A percentile compares a stretch with the other conserved stretches of the same genome.
Conservation (phyloP, 2,797 vertebrate genomes). For the Galagoides demidoff region DNA sequence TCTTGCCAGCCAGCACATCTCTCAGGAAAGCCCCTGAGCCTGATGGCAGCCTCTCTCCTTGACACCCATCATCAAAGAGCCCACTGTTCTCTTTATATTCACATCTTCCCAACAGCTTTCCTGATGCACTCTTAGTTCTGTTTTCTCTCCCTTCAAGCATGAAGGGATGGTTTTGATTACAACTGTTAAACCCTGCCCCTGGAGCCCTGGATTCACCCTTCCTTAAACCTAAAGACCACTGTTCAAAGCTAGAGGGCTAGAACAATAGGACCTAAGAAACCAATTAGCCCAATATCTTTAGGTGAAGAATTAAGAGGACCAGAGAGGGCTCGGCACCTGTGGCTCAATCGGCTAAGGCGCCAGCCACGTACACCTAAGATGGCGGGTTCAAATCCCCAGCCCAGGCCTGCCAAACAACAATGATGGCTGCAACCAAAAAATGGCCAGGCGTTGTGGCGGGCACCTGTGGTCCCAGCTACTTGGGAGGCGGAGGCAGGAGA, state of each 20-base stretch:
- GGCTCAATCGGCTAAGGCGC: too few species aligned
- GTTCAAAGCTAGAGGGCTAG: not conserved
- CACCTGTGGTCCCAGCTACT: too few species aligned
- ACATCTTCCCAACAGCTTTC: not conserved
- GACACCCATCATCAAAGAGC: not conserved
- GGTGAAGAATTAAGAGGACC: not conserved
- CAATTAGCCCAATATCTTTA: not conserved
- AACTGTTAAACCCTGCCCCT: too few species aligned
- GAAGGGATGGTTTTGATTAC: not conserved
- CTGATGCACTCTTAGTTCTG: not conserved
- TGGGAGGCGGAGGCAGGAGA: too few species aligned
- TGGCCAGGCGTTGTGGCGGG: too few species aligned
- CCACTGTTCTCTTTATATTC: not conserved
- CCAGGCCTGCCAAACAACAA: too few species aligned
- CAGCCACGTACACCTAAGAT: too few species aligned
- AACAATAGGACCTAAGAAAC: not conserved
- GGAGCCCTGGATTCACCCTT: not conserved
- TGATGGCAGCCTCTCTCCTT: not conserved
- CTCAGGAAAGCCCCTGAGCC: not conserved
- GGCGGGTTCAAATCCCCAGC: too few species aligned
- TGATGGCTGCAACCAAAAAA: too few species aligned
- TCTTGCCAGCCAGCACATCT: not conserved
- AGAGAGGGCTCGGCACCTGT: too few species aligned
- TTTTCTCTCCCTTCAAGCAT: not conserved
- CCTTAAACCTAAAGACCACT: not conserved